Evolutionary conservation across 2,113 vertebrate species (phyloP).

Genomic region (Mionectes macconnelli): DNA sequence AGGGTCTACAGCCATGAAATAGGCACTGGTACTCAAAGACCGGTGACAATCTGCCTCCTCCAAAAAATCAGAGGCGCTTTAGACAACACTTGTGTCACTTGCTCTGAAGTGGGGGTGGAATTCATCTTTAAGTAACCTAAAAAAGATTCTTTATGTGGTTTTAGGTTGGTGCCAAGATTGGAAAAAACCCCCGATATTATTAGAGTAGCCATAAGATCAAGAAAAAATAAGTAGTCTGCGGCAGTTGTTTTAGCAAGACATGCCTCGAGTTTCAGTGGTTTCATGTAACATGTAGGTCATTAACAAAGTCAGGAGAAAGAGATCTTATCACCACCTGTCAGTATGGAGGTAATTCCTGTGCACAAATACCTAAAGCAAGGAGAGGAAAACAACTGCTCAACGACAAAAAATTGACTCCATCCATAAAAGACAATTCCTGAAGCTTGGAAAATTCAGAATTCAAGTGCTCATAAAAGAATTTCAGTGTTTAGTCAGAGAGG

Average conservation of each 20-base stretch:
- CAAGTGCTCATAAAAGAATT: neutral
- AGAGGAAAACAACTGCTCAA: neutral
- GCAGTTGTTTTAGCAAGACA: neutral
- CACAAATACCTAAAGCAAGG: neutral
- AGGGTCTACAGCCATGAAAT: neutral
- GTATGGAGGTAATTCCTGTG: neutral
- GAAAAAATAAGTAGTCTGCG: neutral
- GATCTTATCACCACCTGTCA: neutral
- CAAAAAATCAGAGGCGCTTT: neutral
- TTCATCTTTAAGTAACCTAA: neutral
- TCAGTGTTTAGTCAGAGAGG: neutral
- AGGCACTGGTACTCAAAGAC: neutral
- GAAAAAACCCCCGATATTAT: neutral
- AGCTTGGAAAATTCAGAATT: neutral
- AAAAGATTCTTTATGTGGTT: neutral
- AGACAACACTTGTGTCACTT: neutral
- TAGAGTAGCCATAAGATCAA: neutral
- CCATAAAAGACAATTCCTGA: neutral
- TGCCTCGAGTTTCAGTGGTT: neutral
- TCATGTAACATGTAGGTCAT: neutral
- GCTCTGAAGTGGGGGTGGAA: neutral
- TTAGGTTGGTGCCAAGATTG: neutral
- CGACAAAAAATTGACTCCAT: rapidly evolving
- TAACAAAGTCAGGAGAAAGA: neutral
- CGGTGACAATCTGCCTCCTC: neutral